These are phyloP conservation scores for Dioctria rufipes DNA, from an alignment of 2,888 invertebrate species.

Conservation along the genomic window DNA sequence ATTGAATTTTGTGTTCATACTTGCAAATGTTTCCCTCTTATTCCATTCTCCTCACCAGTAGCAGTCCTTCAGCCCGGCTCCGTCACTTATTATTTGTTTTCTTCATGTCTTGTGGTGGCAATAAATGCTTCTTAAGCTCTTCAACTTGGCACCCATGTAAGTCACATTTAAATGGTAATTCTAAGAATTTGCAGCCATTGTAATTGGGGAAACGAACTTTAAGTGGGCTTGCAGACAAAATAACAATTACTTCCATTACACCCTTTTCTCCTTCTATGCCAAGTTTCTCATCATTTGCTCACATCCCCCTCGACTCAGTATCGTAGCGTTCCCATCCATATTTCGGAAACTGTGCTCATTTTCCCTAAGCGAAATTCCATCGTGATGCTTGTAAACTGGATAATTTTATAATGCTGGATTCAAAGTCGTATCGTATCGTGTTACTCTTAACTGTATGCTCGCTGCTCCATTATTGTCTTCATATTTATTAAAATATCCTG, in stretches of 20 bases:
- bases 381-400: background rate
- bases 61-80: background rate
- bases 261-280: background rate
- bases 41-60: background rate
- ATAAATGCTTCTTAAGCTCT: constrained; percentile 44
- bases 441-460: constrained; percentile 22
- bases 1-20: constrained; percentile 18
- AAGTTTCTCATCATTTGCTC: background rate
- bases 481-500: constrained; percentile 32
- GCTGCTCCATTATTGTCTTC: background rate
- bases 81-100: background rate
- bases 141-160: constrained; percentile 50
- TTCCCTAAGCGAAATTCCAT: constrained; percentile 6
- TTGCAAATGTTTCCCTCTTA: background rate
- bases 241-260: background rate
- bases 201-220: constrained; percentile 10
- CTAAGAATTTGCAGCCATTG: constrained; percentile 12
- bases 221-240: background rate
- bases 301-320: too few species aligned
- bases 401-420: constrained; percentile 34
- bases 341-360: background rate
- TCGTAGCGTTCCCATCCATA: background rate
- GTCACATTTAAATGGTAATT: constrained; percentile 44
- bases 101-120: constrained; percentile 38
- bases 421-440: constrained; percentile 19